phyloP scores from a whole-genome alignment of 2,888 invertebrate species.

The Aelia acuminata region DNA sequence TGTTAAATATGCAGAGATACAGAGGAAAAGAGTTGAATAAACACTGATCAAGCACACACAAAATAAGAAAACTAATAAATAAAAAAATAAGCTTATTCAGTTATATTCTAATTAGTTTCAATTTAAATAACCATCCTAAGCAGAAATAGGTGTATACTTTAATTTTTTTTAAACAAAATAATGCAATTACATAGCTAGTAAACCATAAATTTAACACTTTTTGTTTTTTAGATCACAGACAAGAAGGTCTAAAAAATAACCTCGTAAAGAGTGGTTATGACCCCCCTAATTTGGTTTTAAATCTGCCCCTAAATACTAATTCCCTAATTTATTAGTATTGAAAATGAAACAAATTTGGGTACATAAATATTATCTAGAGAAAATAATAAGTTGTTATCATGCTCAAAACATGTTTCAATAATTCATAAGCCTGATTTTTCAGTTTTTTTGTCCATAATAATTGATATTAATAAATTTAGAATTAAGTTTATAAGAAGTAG shows the following conservation, averaged over 20 bases:
- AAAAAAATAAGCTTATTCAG: neutral
- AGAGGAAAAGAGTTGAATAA: neutral
- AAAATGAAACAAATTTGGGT: neutral
- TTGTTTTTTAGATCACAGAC: too few species aligned
- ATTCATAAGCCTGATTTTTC: neutral
- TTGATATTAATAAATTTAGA: neutral
- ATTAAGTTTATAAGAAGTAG: neutral
- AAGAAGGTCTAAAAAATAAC: too few species aligned
- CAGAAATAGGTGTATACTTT: neutral
- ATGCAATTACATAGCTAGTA: too few species aligned
- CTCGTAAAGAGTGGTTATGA: too few species aligned
- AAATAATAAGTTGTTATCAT: neutral
- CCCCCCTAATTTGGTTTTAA: too few species aligned
- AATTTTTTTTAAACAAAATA: too few species aligned
- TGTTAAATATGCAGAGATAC: neutral
- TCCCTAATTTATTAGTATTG: neutral
- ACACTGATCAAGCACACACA: neutral
- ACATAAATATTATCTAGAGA: neutral
- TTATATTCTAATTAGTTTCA: neutral
- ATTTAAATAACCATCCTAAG: neutral
- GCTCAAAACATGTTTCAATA: neutral
- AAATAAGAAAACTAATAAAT: neutral
- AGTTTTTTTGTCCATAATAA: neutral
- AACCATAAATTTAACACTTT: too few species aligned
- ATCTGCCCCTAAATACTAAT: too few species aligned